Conservation (phyloP, 2,113 vertebrate genomes). For the Nothobranchius furzeri region DNA sequence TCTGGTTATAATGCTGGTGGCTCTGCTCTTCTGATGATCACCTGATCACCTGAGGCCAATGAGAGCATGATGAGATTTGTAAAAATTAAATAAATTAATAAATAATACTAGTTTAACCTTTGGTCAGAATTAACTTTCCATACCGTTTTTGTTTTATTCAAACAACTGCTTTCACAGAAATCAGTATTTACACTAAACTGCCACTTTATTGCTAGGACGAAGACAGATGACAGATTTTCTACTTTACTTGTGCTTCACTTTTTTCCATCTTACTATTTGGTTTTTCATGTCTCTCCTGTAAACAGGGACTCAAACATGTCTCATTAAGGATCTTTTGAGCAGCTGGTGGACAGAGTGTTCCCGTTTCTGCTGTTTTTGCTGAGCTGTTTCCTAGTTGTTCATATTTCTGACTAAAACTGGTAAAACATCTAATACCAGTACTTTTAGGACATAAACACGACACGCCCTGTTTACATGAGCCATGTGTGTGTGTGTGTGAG, state of each 20-base stretch:
- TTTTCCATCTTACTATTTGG: slow-evolving; percentile 1
- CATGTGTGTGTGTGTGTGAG: neutral
- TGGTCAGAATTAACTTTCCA: neutral
- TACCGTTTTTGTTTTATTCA: neutral
- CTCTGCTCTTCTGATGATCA: slow-evolving; percentile 1
- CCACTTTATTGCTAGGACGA: too few species aligned
- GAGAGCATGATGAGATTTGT: neutral
- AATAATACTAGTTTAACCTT: neutral
- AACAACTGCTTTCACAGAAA: neutral
- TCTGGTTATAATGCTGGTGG: neutral
- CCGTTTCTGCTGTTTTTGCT: neutral
- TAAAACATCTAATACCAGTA: neutral
- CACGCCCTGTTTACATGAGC: neutral
- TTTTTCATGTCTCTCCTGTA: slow-evolving; percentile 14
- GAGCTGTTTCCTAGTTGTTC: neutral
- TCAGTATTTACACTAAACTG: neutral
- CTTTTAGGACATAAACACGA: neutral
- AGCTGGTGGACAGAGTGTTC: neutral
- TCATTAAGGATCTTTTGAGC: slow-evolving; percentile 3
- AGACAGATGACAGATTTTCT: slow-evolving; percentile 9
- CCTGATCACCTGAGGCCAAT: slow-evolving; percentile 1
- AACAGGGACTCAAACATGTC: neutral
- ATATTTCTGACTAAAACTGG: neutral
- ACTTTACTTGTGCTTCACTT: neutral
- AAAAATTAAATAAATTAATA: too few species aligned